These are phyloP conservation scores for Lumbricus terrestris DNA, from an alignment of 2,888 invertebrate species.

Conservation along the genomic window DNA sequence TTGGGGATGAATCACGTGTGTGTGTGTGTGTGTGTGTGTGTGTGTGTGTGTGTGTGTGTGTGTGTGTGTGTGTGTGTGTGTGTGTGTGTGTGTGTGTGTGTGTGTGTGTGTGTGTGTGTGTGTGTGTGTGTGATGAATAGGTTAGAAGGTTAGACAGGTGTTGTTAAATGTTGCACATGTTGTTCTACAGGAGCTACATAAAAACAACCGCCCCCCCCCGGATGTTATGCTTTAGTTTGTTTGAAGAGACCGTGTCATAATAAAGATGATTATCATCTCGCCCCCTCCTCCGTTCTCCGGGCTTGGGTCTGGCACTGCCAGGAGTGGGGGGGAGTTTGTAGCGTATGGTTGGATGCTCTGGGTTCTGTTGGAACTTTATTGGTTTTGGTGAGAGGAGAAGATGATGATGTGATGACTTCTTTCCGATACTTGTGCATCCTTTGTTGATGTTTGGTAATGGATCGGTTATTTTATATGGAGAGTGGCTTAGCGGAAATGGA, in stretches of 20 bases:
- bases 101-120: background rate
- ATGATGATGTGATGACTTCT: background rate
- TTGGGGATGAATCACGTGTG: background rate
- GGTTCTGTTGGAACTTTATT: background rate
- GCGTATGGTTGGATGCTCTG: too few species aligned
- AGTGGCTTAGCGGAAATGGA: background rate
- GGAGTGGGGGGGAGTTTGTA: too few species aligned
- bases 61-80: background rate
- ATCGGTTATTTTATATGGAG: background rate
- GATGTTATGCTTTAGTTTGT: background rate
- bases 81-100: background rate
- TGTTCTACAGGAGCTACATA: background rate
- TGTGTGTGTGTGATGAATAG: too few species aligned
- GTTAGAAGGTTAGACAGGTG: background rate
- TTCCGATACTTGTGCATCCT: background rate
- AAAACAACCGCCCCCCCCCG: too few species aligned
- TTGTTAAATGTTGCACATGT: constrained; percentile 3
- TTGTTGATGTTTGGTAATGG: background rate
- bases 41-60: background rate
- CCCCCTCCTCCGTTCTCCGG: too few species aligned
- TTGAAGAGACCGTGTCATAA: too few species aligned
- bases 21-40: background rate
- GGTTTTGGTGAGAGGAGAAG: background rate
- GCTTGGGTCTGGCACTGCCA: too few species aligned
- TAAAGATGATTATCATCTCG: too few species aligned